Percentiles rank a stretch among this genome's conserved stretches.
Conservation (phyloP, 2,113 vertebrate species). For the Xyrauchen texanus region DNA sequence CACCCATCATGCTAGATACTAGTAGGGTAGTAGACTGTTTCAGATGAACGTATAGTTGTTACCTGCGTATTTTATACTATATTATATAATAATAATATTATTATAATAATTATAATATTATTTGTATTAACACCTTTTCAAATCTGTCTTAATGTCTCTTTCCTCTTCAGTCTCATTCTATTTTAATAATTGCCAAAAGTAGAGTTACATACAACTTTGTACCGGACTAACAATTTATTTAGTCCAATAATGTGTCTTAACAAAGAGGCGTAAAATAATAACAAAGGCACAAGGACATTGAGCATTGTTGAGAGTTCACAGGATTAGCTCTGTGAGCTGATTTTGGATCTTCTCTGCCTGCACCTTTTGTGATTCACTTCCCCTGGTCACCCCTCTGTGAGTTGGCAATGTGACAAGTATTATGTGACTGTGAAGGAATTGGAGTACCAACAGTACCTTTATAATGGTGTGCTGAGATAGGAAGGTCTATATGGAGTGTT, state of each 20-base stretch:
- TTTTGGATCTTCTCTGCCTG: background rate
- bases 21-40: too few relatives aligned
- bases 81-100: too few relatives aligned
- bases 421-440: constrained; percentile 5
- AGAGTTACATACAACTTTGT: too few relatives aligned
- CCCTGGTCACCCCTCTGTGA: constrained; percentile 16
- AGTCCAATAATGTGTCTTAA: background rate
- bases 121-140: too few relatives aligned
- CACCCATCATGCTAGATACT: too few relatives aligned
- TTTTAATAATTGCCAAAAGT: too few relatives aligned
- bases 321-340: background rate
- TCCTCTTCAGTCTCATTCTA: too few relatives aligned
- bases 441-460: background rate
- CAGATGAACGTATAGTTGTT: too few relatives aligned
- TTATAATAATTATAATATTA: too few relatives aligned
- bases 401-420: constrained; percentile 27
- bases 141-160: too few relatives aligned
- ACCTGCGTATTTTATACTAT: too few relatives aligned
- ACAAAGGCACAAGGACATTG: background rate
- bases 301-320: background rate
- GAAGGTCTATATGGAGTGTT: constrained; percentile 65
- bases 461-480: constrained; percentile 40
- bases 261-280: too few relatives aligned
- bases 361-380: background rate
- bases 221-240: background rate